Evolutionary conservation across 2,888 invertebrate species (phyloP).

Genomic region (Chrysodeixis includens): DNA sequence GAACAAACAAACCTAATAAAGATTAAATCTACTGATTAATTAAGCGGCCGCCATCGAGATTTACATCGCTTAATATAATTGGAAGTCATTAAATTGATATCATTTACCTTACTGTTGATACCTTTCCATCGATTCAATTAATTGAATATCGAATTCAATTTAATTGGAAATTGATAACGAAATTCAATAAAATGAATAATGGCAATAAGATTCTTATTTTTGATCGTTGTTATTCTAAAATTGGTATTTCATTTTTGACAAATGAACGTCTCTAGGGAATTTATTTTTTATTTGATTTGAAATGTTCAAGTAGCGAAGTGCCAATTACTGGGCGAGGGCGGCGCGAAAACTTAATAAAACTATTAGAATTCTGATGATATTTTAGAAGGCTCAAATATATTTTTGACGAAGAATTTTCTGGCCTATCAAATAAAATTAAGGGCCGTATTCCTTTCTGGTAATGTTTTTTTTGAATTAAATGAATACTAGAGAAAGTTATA

Average conservation of each 20-base stretch:
- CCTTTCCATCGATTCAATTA: background rate
- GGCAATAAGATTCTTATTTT: background rate
- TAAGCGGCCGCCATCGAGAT: background rate
- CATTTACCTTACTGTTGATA: background rate
- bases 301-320: background rate
- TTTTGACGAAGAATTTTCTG: background rate
- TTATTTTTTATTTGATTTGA: slow-evolving; percentile 3
- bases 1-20: slow-evolving; percentile 6
- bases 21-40: slow-evolving; percentile 2
- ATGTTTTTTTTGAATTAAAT: too few species aligned
- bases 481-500: too few species aligned
- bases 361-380: background rate
- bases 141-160: background rate
- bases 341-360: slow-evolving; percentile 2
- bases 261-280: slow-evolving; percentile 1
- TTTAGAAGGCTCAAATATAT: background rate
- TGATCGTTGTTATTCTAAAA: slow-evolving; percentile 1
- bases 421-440: background rate
- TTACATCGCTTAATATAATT: slow-evolving; percentile 3
- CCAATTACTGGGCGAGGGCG: slow-evolving; percentile 1
- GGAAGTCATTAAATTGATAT: slow-evolving; percentile 5
- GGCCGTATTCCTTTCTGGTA: background rate
- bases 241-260: background rate
- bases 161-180: background rate
- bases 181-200: background rate